These are phyloP conservation scores for Metopolophium dirhodum DNA, from an alignment of 1,140 invertebrate species.

Conservation along the genomic window DNA sequence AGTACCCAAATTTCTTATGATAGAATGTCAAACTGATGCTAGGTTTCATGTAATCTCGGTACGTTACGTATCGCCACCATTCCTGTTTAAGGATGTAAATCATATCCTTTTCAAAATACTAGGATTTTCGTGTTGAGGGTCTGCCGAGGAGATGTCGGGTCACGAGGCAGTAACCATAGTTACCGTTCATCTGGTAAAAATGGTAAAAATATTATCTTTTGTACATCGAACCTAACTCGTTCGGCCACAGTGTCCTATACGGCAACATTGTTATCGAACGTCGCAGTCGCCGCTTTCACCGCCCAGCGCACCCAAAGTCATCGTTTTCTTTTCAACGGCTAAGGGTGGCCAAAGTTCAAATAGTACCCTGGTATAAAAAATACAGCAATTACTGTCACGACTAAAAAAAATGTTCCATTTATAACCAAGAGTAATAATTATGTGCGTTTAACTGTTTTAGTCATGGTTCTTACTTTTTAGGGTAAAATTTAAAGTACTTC, in stretches of 20 bases:
- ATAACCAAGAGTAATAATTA: background rate
- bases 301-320: background rate
- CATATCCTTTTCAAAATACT: conserved; percentile 31
- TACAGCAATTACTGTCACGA: background rate
- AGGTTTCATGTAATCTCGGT: background rate
- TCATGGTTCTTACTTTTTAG: background rate
- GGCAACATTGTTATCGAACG: background rate
- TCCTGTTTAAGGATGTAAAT: background rate
- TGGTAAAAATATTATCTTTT: conserved; percentile 16
- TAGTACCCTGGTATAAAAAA: background rate
- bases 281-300: background rate
- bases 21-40: background rate
- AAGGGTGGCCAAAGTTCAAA: background rate
- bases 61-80: background rate
- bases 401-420: background rate
- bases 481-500: too few relatives aligned
- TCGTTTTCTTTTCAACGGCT: background rate
- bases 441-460: background rate
- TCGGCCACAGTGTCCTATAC: background rate
- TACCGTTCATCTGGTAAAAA: background rate
- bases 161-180: background rate
- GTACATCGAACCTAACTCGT: conserved; percentile 6
- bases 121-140: conserved; percentile 31
- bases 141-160: background rate
- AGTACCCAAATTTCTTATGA: background rate